phyloP scores from a whole-genome alignment of 2,888 invertebrate genomes.

The Perdita meconis region DNA sequence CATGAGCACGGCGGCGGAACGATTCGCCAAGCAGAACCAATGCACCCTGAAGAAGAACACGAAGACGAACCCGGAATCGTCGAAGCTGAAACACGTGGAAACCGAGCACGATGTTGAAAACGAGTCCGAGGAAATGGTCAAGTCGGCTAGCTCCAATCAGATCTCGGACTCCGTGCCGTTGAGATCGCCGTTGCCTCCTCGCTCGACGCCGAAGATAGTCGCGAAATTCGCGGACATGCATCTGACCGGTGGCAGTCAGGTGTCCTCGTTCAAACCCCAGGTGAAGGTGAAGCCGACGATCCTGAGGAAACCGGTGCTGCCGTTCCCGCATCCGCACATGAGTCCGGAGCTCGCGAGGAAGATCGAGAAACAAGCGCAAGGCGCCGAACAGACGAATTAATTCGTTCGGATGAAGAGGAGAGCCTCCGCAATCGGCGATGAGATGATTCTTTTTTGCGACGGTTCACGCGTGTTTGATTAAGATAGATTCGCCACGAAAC shows the following conservation, averaged over 20 bases:
- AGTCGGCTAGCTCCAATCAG: slow-evolving; percentile 80
- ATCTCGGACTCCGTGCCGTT: slow-evolving; percentile 74
- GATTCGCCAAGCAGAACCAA: slow-evolving; percentile 92
- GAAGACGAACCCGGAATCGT: slow-evolving; percentile 79
- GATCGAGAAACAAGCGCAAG: slow-evolving; percentile 82
- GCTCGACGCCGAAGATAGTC: slow-evolving; percentile 87
- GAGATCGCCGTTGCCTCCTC: slow-evolving; percentile 86
- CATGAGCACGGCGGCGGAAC: slow-evolving; percentile 90
- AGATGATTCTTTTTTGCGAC: slow-evolving; percentile 2
- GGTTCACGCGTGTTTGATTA: neutral
- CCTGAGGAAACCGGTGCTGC: slow-evolving; percentile 88
- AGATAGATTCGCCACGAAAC: slow-evolving; percentile 56
- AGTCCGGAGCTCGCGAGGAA: slow-evolving; percentile 82
- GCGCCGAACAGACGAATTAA: slow-evolving; percentile 79
- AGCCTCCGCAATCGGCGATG: slow-evolving; percentile 2
- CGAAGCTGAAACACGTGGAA: slow-evolving; percentile 66
- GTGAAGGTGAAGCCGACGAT: slow-evolving; percentile 93
- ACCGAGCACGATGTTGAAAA: slow-evolving; percentile 69
- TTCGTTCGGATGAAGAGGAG: neutral
- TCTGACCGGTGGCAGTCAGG: slow-evolving; percentile 86
- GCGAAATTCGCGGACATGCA: slow-evolving; percentile 88
- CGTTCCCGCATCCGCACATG: slow-evolving; percentile 84
- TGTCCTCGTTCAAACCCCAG: slow-evolving; percentile 87
- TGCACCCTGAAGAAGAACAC: slow-evolving; percentile 91
- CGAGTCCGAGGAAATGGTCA: slow-evolving; percentile 73